Conservation (phyloP, 64 coral and sea anemone species). For the Actinia tenebrosa region DNA sequence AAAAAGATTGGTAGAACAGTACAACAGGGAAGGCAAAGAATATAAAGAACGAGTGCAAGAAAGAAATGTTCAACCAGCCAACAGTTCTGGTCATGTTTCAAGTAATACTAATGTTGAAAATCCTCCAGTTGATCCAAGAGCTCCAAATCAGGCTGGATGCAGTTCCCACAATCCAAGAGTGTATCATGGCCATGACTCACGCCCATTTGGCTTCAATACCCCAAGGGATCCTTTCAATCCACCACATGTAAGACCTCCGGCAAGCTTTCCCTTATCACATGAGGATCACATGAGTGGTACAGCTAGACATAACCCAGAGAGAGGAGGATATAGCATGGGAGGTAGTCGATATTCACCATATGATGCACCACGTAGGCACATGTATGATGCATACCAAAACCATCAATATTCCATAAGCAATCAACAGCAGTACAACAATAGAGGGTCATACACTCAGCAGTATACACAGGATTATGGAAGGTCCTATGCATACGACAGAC, state of each 20-base stretch:
- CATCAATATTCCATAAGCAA: background rate
- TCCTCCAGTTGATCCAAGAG: background rate
- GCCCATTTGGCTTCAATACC: background rate
- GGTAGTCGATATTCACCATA: background rate
- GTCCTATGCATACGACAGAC: background rate
- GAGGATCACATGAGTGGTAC: background rate
- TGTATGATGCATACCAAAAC: background rate
- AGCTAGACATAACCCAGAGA: background rate
- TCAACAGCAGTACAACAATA: background rate
- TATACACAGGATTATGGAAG: background rate
- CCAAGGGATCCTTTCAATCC: background rate
- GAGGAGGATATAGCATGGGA: background rate
- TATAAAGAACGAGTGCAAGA: constrained; percentile 40
- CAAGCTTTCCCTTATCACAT: background rate
- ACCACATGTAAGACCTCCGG: background rate
- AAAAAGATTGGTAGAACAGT: constrained; percentile 63
- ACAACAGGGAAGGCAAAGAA: constrained; percentile 59
- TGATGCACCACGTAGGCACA: background rate
- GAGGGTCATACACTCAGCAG: background rate
- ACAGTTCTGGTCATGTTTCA: background rate
- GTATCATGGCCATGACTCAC: background rate
- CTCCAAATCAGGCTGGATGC: background rate
- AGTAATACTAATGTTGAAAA: background rate
- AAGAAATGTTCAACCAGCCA: background rate
- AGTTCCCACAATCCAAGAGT: background rate